Conservation (phyloP, 2,888 invertebrate species). For the Elmis aenea region DNA sequence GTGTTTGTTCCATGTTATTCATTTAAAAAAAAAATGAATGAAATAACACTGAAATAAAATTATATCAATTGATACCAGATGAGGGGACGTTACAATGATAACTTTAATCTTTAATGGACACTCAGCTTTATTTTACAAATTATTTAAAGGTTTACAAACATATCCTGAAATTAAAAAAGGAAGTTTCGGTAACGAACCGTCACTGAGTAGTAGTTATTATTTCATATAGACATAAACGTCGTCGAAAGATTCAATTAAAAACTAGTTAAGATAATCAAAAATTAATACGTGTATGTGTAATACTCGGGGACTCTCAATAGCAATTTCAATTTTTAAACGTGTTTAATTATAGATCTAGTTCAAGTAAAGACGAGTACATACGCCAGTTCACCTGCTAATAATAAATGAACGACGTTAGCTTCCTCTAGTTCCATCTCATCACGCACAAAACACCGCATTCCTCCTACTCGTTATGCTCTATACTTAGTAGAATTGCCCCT, state of each 20-base stretch:
- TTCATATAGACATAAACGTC: too few species aligned
- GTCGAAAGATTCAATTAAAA: slow-evolving; percentile 21
- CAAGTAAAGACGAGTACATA: slow-evolving; percentile 17
- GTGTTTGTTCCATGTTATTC: too few species aligned
- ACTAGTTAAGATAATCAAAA: slow-evolving; percentile 19
- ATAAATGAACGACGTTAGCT: slow-evolving; percentile 20
- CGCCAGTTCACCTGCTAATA: slow-evolving; percentile 21
- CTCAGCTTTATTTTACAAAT: too few species aligned
- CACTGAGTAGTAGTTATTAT: too few species aligned
- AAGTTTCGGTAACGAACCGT: too few species aligned
- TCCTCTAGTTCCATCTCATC: slow-evolving; percentile 16
- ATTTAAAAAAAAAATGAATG: too few species aligned
- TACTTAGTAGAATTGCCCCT: slow-evolving; percentile 25
- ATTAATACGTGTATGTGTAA: slow-evolving; percentile 14
- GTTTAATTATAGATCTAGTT: slow-evolving; percentile 19
- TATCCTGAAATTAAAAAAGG: too few species aligned
- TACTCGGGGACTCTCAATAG: slow-evolving; percentile 16
- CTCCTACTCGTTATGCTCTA: slow-evolving; percentile 19
- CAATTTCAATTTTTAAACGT: slow-evolving; percentile 21
- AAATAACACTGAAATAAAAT: too few species aligned
- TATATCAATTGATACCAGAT: too few species aligned
- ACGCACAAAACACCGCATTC: slow-evolving; percentile 19
- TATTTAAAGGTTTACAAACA: too few species aligned
- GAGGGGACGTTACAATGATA: too few species aligned
- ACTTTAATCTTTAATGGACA: too few species aligned